A percentile compares a stretch with the other conserved stretches of the same genome.
phyloP scores from a whole-genome alignment of 2,888 invertebrate species.

The Embidobia sp. region DNA sequence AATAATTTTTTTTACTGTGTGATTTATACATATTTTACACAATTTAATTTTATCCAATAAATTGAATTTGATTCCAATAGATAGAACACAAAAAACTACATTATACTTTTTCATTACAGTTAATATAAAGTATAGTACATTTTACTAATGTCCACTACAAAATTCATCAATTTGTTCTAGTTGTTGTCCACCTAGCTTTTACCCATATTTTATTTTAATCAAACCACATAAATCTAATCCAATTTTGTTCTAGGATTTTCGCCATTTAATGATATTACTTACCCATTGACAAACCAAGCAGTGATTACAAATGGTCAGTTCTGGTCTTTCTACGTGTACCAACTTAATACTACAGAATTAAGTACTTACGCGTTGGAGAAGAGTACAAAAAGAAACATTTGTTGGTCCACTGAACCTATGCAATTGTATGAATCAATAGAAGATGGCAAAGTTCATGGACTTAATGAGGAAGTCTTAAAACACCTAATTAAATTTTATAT shows the following conservation, averaged over 20 bases:
- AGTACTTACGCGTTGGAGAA: constrained; percentile 85
- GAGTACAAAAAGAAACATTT: constrained; percentile 89
- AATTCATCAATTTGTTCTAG: too few relatives aligned
- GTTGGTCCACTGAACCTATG: constrained; percentile 88
- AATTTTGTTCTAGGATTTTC: constrained; percentile 86
- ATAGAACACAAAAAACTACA: too few relatives aligned
- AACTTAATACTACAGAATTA: constrained; percentile 92
- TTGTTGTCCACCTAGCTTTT: too few relatives aligned
- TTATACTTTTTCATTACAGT: too few relatives aligned
- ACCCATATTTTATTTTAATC: too few relatives aligned
- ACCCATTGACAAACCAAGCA: constrained; percentile 94
- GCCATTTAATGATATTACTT: constrained; percentile 93
- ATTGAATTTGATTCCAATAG: too few relatives aligned
- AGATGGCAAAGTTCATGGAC: constrained; percentile 86
- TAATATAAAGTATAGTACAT: too few relatives aligned
- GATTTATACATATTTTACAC: too few relatives aligned
- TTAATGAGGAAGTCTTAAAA: constrained; percentile 91
- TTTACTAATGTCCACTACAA: too few relatives aligned
- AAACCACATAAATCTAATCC: too few relatives aligned
- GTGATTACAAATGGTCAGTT: constrained; percentile 93
- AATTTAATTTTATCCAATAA: too few relatives aligned
- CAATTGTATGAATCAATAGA: constrained; percentile 89
- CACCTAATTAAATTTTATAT: constrained; percentile 88
- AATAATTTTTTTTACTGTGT: too few relatives aligned
- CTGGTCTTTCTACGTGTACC: constrained; percentile 94